These are phyloP conservation scores for Campoletis sonorensis DNA, from an alignment of 1,140 invertebrate genomes.

Conservation along the genomic window DNA sequence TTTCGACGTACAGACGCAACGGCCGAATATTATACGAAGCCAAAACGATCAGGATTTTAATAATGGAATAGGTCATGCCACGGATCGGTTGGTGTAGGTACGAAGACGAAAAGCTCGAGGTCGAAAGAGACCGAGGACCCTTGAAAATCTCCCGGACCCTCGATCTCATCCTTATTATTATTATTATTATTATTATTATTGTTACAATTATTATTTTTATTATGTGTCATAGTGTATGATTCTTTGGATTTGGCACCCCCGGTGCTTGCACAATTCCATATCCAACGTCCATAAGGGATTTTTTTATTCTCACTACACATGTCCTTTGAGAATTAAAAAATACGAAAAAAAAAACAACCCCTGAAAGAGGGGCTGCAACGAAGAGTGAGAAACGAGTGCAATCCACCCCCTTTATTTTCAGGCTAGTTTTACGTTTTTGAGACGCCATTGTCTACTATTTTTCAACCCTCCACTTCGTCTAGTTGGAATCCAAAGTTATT, in stretches of 20 bases:
- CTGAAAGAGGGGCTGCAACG: not conserved
- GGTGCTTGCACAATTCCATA: not conserved
- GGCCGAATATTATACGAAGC: slow-evolving; percentile 37
- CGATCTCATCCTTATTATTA: not conserved
- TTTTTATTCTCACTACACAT: slow-evolving; percentile 18
- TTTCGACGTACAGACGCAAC: slow-evolving; percentile 49
- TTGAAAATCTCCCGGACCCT: not conserved
- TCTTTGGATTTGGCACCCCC: slow-evolving; percentile 24
- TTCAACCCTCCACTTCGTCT: not conserved
- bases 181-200: not conserved
- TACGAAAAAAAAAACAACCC: not conserved
- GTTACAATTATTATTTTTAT: slow-evolving; percentile 1
- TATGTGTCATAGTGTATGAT: slow-evolving; percentile 20
- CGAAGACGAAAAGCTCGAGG: not conserved
- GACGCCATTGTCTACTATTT: not conserved
- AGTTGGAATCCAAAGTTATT: not conserved
- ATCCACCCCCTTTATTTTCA: slow-evolving; percentile 3
- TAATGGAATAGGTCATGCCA: slow-evolving; percentile 47
- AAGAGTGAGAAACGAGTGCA: not conserved
- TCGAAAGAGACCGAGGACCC: slow-evolving; percentile 27
- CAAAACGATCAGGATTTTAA: slow-evolving; percentile 11
- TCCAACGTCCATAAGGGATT: slow-evolving; percentile 25
- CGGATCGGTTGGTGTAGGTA: slow-evolving; percentile 39
- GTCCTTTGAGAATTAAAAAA: slow-evolving; percentile 32
- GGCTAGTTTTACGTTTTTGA: not conserved